Base-by-base conservation (phyloP, 1,140 invertebrate genomes). In the Drosophila sp. region DNA sequence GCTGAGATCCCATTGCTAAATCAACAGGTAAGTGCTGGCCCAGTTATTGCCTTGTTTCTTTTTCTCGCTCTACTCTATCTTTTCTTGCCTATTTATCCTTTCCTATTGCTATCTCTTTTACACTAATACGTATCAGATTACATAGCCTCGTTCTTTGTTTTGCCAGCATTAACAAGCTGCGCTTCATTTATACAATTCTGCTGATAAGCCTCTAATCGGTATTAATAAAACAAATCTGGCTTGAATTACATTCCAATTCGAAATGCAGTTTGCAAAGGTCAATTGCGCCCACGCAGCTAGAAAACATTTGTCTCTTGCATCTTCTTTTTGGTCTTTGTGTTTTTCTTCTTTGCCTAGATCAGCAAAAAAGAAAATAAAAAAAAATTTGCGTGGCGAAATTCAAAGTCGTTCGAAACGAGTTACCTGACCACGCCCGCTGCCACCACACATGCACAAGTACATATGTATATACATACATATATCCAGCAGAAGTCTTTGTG, bases 331-430 rank as follows among this genome's bases (percentile, higher is more conserved):
- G 4, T 67, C 17, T 17, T 17, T 17, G 17, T 23, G 2, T 50
- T 35, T 41, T 65, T 17, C 27, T 65, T 56, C 61, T 44, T 4
- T 3, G 32, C 17, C 35, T 44, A 10, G 44, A 35, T 33, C 70
- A 58, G 54, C 72, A 74, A 55, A 72, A 79, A 83, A 87, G 66
- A 83, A 72, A 82, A 61, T 66, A 64, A 57, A 77, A 60, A 76
- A 72, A 65, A 70, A 80, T 85, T 85, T 85, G 69, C 74, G 83
- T 86, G 83, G 83, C 84, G 76, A 89, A 87, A 89, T 85, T 85
- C 78, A 86, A 85, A 86, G 78, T 76, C 69, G 62, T 60, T 60
- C 63, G 61, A 66, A 78, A 77, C 74, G 74, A 66, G 75, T 72
- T 77, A 75, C 67, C 75, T 71, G 58, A 30, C 75, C 74, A 78